Conservation (phyloP, 1,140 invertebrate genomes). For the Polypedilum pembai region DNA sequence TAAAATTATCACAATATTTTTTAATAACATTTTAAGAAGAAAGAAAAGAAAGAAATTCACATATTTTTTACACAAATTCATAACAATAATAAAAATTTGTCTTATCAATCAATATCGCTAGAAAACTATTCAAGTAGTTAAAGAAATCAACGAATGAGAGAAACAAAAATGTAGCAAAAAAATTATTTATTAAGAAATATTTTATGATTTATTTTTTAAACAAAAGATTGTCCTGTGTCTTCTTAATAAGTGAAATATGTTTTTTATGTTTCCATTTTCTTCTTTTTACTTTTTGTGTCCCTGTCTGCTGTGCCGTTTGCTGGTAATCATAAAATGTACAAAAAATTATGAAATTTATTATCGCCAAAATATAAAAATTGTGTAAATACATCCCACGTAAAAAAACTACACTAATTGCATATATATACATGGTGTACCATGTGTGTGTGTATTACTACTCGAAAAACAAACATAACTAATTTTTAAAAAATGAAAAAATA, state of each 20-base stretch:
- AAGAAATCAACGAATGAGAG: background rate
- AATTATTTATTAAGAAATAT: background rate
- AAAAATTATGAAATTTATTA: conserved; percentile 2
- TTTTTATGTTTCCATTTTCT: conserved; percentile 27
- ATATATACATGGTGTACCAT: background rate
- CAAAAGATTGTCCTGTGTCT: conserved; percentile 17
- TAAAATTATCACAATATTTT: no score
- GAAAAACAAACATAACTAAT: background rate
- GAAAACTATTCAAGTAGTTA: background rate
- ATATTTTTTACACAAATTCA: no score
- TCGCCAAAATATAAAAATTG: background rate
- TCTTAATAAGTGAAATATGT: conserved; percentile 20
- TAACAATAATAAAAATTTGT: no score
- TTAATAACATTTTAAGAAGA: no score
- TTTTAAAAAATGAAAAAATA: background rate
- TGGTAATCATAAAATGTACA: conserved; percentile 10
- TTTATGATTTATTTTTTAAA: background rate
- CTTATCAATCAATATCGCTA: background rate
- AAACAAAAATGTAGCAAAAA: conserved; percentile 6
- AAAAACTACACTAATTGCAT: conserved; percentile 2
- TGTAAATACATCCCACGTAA: conserved; percentile 18
- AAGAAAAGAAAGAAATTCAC: no score
- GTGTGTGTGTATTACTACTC: background rate
- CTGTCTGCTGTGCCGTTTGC: conserved; percentile 24
- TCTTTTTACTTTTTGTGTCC: conserved; percentile 22